Conservation (phyloP, 2,888 invertebrate species). For the Prosapia bicincta region DNA sequence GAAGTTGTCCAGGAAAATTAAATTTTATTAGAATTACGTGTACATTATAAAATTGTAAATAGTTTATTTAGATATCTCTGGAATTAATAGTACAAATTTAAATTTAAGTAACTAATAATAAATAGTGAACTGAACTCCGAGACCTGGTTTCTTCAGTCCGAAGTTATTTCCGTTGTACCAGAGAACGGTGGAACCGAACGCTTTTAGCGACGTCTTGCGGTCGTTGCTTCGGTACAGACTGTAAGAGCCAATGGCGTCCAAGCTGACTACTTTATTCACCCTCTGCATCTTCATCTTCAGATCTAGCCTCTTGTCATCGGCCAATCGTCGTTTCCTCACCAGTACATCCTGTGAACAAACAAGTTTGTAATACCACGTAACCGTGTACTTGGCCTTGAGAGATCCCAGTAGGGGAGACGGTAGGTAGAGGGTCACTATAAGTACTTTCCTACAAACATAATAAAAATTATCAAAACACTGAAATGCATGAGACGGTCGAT, state of each 20-base stretch:
- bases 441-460: no score
- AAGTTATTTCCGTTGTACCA: slow-evolving; percentile 23
- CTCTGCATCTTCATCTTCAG: slow-evolving; percentile 23
- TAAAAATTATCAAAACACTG: no score
- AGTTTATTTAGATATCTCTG: background rate
- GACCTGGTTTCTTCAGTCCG: slow-evolving; percentile 18
- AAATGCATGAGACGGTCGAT: no score
- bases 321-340: slow-evolving; percentile 10
- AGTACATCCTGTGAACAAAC: background rate
- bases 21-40: background rate
- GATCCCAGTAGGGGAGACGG: no score
- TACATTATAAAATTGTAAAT: background rate
- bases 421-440: no score
- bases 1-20: background rate
- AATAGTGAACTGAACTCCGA: slow-evolving; percentile 22
- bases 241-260: slow-evolving; percentile 22
- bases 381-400: no score
- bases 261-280: slow-evolving; percentile 17
- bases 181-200: slow-evolving; percentile 17
- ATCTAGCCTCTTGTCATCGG: slow-evolving; percentile 21
- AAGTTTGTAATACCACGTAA: no score
- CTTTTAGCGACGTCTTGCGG: slow-evolving; percentile 16
- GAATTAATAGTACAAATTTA: no score
- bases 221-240: slow-evolving; percentile 19
- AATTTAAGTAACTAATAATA: slow-evolving; percentile 22